Percentiles rank a stretch among this genome's conserved stretches.
These are phyloP conservation scores for Diadophis punctatus DNA, from an alignment of 2,113 vertebrate genomes.

Conservation along the genomic window DNA sequence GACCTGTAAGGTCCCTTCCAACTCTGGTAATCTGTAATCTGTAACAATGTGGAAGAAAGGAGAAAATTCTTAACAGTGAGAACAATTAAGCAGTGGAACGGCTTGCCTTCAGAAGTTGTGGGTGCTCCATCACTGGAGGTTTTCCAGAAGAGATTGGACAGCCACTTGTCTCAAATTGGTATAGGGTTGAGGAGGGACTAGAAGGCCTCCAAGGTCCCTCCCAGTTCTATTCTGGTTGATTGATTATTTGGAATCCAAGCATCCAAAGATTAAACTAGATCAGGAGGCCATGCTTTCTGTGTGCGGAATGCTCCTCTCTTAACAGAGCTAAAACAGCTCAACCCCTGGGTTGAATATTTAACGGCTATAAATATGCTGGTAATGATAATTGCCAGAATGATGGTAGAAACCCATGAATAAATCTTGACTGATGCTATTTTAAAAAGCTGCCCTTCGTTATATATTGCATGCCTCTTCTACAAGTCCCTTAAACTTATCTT, in stretches of 20 bases:
- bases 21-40: too few relatives aligned
- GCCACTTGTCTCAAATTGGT: too few relatives aligned
- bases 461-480: neutral
- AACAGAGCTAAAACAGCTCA: neutral
- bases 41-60: too few relatives aligned
- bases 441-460: neutral
- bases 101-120: too few relatives aligned
- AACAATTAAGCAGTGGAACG: too few relatives aligned
- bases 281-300: neutral
- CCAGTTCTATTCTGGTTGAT: neutral
- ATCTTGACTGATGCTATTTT: neutral
- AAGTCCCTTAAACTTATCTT: neutral
- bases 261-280: neutral
- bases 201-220: neutral
- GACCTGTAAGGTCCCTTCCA: too few relatives aligned
- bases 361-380: conserved; percentile 22
- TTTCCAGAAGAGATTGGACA: too few relatives aligned
- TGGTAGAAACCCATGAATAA: conserved; percentile 1
- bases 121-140: too few relatives aligned
- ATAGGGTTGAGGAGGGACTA: neutral
- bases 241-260: neutral
- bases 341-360: conserved; percentile 25
- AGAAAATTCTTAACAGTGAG: too few relatives aligned
- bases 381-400: conserved; percentile 36
- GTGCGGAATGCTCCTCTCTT: neutral